Evolutionary conservation across 35 echinoderm and acorn worm species (phyloP).

Genomic region (Lytechinus pictus): DNA sequence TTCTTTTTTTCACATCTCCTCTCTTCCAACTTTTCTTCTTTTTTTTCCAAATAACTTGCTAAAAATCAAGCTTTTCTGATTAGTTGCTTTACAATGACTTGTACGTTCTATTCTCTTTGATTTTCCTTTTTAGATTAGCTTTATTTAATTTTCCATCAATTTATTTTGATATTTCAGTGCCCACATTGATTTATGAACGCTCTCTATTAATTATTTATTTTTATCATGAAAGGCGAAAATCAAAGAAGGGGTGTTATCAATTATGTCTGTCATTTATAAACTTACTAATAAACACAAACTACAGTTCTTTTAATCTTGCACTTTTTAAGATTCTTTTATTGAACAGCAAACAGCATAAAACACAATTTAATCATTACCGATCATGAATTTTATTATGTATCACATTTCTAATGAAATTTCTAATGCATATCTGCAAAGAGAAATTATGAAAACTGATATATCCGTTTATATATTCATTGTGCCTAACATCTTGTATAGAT

Average conservation of each 20-base stretch:
- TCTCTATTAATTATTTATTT: not conserved
- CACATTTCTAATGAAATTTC: not conserved
- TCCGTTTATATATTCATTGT: not conserved
- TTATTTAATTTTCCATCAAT: too few species aligned
- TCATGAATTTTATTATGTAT: not conserved
- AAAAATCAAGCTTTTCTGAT: too few species aligned
- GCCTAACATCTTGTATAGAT: not conserved
- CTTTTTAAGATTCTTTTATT: not conserved
- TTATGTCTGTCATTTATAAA: not conserved
- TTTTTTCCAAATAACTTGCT: too few species aligned
- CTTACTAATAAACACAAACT: not conserved
- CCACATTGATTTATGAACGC: not conserved
- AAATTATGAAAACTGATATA: not conserved
- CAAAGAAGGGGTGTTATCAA: not conserved
- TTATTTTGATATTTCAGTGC: too few species aligned
- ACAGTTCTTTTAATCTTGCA: not conserved
- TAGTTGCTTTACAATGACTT: too few species aligned
- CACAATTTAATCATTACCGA: not conserved
- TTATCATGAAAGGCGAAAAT: not conserved
- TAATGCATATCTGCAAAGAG: not conserved
- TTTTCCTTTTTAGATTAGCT: too few species aligned
- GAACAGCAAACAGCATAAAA: not conserved
- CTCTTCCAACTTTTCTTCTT: not conserved
- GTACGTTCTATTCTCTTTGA: too few species aligned
- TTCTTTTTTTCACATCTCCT: not conserved